Evolutionary conservation across 2,113 vertebrate species (phyloP).

Genomic region (Vimba vimba): DNA sequence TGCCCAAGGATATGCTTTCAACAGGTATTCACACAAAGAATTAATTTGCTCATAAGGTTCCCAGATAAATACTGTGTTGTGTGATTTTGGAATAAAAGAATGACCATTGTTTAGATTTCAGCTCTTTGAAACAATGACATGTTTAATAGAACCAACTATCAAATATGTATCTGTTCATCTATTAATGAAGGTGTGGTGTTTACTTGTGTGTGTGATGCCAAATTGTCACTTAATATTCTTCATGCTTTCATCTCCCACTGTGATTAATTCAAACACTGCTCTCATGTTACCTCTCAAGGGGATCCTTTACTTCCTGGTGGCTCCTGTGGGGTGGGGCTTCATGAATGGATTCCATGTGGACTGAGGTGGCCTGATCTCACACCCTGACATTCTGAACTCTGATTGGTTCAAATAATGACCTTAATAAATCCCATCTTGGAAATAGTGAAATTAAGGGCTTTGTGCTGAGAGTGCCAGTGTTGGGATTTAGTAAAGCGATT

Average conservation of each 20-base stretch:
- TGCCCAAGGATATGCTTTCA: background rate
- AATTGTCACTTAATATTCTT: background rate
- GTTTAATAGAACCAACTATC: too few relatives aligned
- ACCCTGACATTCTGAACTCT: constrained; percentile 36
- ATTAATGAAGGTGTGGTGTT: background rate
- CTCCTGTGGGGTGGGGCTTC: constrained; percentile 26
- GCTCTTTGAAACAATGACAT: background rate
- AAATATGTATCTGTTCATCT: background rate
- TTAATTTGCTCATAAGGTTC: background rate
- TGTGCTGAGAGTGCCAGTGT: constrained; percentile 13
- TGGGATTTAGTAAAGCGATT: constrained; percentile 61
- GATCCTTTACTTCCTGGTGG: constrained; percentile 19
- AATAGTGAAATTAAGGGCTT: constrained; percentile 33
- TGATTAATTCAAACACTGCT: background rate
- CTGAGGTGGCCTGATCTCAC: constrained; percentile 69
- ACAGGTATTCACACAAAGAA: background rate
- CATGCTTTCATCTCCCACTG: background rate
- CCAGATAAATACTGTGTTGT: background rate
- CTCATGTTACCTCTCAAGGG: background rate
- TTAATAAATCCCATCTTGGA: constrained; percentile 13
- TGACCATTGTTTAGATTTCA: background rate
- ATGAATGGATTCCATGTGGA: constrained; percentile 37
- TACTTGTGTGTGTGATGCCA: background rate
- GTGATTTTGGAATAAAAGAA: background rate
- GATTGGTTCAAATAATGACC: constrained; percentile 53